Base-by-base conservation (phyloP, 1,140 invertebrate species). In the Zaprionus ornatus region DNA sequence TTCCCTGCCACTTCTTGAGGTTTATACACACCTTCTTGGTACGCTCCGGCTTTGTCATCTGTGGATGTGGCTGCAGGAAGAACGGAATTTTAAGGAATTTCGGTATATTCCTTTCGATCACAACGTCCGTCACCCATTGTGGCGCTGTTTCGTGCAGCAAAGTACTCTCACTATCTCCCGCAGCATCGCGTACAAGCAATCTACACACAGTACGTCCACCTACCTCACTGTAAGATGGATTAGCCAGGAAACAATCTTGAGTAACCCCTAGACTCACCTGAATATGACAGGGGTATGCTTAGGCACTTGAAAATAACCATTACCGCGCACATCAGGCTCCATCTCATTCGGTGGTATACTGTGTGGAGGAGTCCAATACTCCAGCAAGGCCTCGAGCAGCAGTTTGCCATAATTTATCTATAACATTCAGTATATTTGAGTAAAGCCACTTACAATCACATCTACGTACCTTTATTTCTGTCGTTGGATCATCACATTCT, bases 31-130 rank as follows among this genome's bases (percentile, higher is more conserved):
- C 98, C 97, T 98, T 99, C 94, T 99, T 99, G 74, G 97, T 95
- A 90, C 96, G 95, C 79, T 95, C 95, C 73, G 95, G 95, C 94
- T 99, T 99, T 45, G 97, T 95, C 80, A 97, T 97, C 81, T 96
- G 96, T 21, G 97, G 95, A 94, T 99, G 98, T 52, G 98, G 98
- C 90, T 98, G 95, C 52, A 99, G 94, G 93, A 98, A 98, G 93
- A 99, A 99, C 60, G 99, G 97, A 90, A 99, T 97, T 94, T 99
- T 99, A 79, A 98, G 98, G 83, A 99, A 98, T 93, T 99, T 99
- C 2, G 98, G 98, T 81, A 98, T 95, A 91, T 97, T 97, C 93
- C 98, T 98, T 82, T 99, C 97, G 54, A 99, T 97, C 35, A 99
- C 96, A 64, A 98, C 98, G 91, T 99, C 98, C 4, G 97, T 96